Evolutionary conservation across 2,888 invertebrate species (phyloP).

Genomic region (Dolichopus griseipennis): DNA sequence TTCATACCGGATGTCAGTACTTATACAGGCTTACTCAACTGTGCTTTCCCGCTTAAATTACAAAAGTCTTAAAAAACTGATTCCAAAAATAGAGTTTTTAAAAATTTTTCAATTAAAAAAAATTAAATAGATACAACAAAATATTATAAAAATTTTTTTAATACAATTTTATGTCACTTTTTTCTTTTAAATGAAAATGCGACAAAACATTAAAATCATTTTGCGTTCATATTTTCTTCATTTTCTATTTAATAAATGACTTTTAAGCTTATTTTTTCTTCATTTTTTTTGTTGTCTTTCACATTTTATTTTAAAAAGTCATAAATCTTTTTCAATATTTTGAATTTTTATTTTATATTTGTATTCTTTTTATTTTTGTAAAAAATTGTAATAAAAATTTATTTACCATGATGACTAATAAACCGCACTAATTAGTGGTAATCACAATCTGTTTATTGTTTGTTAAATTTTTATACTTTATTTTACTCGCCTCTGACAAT

Average conservation of each 20-base stretch:
- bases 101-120: no score
- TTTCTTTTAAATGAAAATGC: not conserved
- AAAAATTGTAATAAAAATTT: constrained; percentile 5
- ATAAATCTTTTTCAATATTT: not conserved
- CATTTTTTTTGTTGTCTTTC: no score
- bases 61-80: no score
- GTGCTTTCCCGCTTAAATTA: no score
- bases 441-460: constrained; percentile 9
- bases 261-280: no score
- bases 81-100: no score
- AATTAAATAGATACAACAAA: no score
- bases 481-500: not conserved
- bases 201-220: not conserved
- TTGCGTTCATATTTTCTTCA: not conserved
- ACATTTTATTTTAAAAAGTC: not conserved
- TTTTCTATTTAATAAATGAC: no score
- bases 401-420: constrained; percentile 10
- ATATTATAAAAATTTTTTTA: no score
- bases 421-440: constrained; percentile 8
- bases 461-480: not conserved
- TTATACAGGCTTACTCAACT: no score
- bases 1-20: no score
- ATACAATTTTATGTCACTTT: no score
- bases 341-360: not conserved
- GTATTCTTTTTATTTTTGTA: not conserved